Percentiles rank a stretch among this genome's conserved stretches.
Conservation (phyloP, 2,888 invertebrate genomes). For the Agrypnus murinus region DNA sequence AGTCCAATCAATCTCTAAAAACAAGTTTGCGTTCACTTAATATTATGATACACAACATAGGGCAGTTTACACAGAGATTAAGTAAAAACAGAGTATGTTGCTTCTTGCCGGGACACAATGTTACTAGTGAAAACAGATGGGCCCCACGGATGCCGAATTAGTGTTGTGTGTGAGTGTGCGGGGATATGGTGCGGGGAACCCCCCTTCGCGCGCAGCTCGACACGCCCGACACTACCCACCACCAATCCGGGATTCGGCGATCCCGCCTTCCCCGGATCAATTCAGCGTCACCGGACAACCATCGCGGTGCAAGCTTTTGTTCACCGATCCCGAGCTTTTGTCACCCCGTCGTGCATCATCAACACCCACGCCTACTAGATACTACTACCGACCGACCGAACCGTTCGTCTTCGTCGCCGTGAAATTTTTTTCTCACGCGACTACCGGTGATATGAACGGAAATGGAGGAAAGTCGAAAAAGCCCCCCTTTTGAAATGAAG, state of each 20-base stretch:
- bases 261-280: slow-evolving; percentile 59
- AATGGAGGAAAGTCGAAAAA: slow-evolving; percentile 58
- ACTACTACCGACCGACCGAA: no score
- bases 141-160: slow-evolving; percentile 67
- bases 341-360: slow-evolving; percentile 58
- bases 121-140: slow-evolving; percentile 74
- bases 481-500: slow-evolving; percentile 47
- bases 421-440: slow-evolving; percentile 49
- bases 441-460: slow-evolving; percentile 40
- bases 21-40: slow-evolving; percentile 78
- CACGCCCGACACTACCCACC: slow-evolving; percentile 46
- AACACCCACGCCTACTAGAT: slow-evolving; percentile 59
- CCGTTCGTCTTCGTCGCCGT: no score
- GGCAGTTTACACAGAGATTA: slow-evolving; percentile 85
- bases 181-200: slow-evolving; percentile 52
- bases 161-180: no score
- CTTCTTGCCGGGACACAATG: slow-evolving; percentile 72
- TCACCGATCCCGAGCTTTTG: slow-evolving; percentile 53
- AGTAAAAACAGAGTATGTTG: slow-evolving; percentile 75
- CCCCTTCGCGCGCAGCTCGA: slow-evolving; percentile 58
- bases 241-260: slow-evolving; percentile 46
- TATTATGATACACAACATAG: slow-evolving; percentile 91
- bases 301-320: slow-evolving; percentile 60
- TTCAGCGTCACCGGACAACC: slow-evolving; percentile 56
- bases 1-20: slow-evolving; percentile 73